Percentiles rank a stretch among this genome's conserved stretches.
Evolutionary conservation across 2,797 vertebrate species (phyloP).

Genomic region (Pipistrellus kuhlii): DNA sequence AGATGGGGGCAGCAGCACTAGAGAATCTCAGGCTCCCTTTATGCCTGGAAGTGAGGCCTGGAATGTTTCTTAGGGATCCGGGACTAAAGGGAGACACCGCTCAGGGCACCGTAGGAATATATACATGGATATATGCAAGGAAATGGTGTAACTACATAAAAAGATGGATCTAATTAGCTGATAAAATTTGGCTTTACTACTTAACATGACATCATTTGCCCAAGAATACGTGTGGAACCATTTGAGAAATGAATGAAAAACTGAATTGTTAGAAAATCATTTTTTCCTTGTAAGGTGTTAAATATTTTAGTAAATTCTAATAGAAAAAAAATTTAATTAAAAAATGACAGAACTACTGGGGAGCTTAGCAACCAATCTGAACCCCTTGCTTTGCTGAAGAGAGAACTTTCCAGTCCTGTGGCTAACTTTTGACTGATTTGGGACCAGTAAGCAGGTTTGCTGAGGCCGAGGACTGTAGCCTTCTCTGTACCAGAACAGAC

Average conservation of each 20-base stretch:
- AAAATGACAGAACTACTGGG: neutral
- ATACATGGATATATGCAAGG: neutral
- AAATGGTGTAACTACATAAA: neutral
- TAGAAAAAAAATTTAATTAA: conserved; percentile 26
- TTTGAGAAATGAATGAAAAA: conserved; percentile 38
- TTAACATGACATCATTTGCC: conserved; percentile 10
- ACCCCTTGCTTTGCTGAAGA: neutral
- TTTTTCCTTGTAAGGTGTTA: neutral
- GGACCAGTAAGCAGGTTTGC: neutral
- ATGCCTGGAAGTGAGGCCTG: neutral
- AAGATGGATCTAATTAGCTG: neutral
- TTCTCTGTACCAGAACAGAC: neutral
- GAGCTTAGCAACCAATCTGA: neutral
- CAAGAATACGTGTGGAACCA: neutral
- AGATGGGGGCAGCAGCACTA: neutral
- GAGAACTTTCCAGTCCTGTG: neutral
- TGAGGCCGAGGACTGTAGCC: neutral
- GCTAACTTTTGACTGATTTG: neutral
- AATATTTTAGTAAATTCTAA: conserved; percentile 31
- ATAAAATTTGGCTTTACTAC: neutral
- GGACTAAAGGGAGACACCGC: neutral
- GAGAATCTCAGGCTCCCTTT: neutral
- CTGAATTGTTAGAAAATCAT: neutral
- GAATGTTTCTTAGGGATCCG: neutral
- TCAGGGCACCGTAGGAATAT: neutral